phyloP scores from a whole-genome alignment of 35 echinoderm and acorn worm genomes.

The Chiridota heheva region DNA sequence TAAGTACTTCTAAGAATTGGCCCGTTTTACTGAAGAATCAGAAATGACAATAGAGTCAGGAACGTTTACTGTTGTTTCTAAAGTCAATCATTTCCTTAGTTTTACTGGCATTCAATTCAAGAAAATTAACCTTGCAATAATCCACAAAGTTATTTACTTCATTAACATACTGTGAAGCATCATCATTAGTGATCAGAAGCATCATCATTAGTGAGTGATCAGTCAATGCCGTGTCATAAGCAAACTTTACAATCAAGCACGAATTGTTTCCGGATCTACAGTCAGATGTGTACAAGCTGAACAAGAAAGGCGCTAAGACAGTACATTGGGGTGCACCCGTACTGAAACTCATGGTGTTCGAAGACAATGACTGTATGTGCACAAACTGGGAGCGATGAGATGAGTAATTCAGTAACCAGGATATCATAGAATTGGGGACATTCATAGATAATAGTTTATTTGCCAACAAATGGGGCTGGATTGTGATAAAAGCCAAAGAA shows the following conservation, averaged over 20 bases:
- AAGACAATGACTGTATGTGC: too few relatives aligned
- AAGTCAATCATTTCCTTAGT: background rate
- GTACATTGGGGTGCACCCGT: slow-evolving; percentile 40
- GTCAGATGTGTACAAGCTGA: slow-evolving; percentile 27
- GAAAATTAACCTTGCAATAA: slow-evolving; percentile 1
- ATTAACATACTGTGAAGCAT: background rate
- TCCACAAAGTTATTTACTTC: background rate
- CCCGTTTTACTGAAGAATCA: too few relatives aligned
- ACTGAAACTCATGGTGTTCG: background rate
- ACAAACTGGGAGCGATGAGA: too few relatives aligned
- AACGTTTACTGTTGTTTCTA: too few relatives aligned
- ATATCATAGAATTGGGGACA: slow-evolving; percentile 1
- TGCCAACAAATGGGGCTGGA: slow-evolving; percentile 32
- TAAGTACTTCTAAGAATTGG: too few relatives aligned
- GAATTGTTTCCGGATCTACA: background rate
- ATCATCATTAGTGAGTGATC: too few relatives aligned
- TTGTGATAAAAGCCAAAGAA: slow-evolving; percentile 38
- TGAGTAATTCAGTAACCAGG: background rate
- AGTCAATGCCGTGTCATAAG: slow-evolving; percentile 28
- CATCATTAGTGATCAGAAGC: too few relatives aligned
- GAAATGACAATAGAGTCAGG: too few relatives aligned
- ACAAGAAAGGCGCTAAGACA: slow-evolving; percentile 29
- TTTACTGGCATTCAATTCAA: background rate
- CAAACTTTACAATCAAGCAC: slow-evolving; percentile 27
- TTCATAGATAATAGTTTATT: slow-evolving; percentile 25